phyloP scores from a whole-genome alignment of 2,888 invertebrate genomes.

The Quadriops clusia region DNA sequence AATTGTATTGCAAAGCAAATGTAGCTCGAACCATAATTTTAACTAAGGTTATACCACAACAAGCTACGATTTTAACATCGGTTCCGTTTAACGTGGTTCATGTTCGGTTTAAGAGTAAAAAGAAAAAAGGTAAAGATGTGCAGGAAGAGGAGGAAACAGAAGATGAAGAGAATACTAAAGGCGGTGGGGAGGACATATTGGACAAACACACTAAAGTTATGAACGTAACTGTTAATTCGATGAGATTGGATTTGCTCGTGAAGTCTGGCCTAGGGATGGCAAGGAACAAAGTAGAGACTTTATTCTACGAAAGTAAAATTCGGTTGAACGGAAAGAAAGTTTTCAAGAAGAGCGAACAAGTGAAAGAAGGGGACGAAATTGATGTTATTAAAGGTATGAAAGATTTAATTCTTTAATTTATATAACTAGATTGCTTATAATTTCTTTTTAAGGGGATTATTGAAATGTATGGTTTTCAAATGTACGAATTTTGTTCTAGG shows the following conservation, averaged over 20 bases:
- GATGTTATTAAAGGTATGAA: slow-evolving; percentile 64
- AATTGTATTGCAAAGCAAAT: too few species aligned
- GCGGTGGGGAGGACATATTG: slow-evolving; percentile 37
- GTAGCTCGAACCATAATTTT: too few species aligned
- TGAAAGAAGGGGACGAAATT: slow-evolving; percentile 60
- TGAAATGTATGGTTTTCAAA: too few species aligned
- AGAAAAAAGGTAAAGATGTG: slow-evolving; percentile 19
- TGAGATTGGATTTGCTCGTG: slow-evolving; percentile 57
- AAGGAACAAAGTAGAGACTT: slow-evolving; percentile 66
- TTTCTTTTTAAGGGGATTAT: too few species aligned
- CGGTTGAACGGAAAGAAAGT: slow-evolving; percentile 68
- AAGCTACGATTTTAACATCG: too few species aligned
- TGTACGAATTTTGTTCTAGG: too few species aligned
- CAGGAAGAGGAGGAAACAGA: slow-evolving; percentile 35
- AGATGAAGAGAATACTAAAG: slow-evolving; percentile 42
- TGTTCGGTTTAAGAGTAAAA: slow-evolving; percentile 23
- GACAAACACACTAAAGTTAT: slow-evolving; percentile 53
- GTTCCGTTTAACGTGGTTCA: too few species aligned
- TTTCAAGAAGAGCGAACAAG: slow-evolving; percentile 59
- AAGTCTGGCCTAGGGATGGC: slow-evolving; percentile 59
- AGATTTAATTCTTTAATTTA: too few species aligned
- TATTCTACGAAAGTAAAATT: slow-evolving; percentile 71
- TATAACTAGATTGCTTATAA: too few species aligned
- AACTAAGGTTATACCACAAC: too few species aligned
- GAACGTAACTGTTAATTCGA: slow-evolving; percentile 49